Conservation (phyloP, 2,888 invertebrate genomes). For the Trypoxylon attenuatum region DNA sequence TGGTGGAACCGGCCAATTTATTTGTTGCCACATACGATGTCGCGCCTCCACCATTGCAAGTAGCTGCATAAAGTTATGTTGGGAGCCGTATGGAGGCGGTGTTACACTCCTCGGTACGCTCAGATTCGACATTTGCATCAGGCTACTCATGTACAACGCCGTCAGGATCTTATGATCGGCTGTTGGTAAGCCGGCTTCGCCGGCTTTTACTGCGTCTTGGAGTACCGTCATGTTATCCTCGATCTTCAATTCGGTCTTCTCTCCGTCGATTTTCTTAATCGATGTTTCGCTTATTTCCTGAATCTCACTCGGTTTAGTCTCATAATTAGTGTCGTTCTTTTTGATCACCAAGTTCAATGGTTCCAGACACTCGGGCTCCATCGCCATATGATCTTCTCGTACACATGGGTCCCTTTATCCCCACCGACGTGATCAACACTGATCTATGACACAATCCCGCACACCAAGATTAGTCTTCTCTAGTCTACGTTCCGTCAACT, state of each 20-base stretch:
- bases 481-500: neutral
- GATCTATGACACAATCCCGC: conserved; percentile 40
- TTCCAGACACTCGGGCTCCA: conserved; percentile 73
- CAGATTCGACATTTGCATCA: conserved; percentile 71
- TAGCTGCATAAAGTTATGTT: conserved; percentile 69
- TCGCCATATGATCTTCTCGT: conserved; percentile 58
- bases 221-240: conserved; percentile 67
- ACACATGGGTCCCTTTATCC: conserved; percentile 38
- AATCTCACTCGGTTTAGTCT: conserved; percentile 44
- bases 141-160: conserved; percentile 73
- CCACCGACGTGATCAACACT: conserved; percentile 35
- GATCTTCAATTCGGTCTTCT: conserved; percentile 49
- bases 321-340: conserved; percentile 68
- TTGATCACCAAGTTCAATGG: conserved; percentile 78
- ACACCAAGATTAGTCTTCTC: neutral
- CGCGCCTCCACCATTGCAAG: conserved; percentile 69
- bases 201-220: conserved; percentile 65
- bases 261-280: conserved; percentile 59
- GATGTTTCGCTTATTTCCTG: conserved; percentile 35
- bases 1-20: conserved; percentile 67
- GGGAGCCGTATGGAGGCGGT: conserved; percentile 55
- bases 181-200: conserved; percentile 59
- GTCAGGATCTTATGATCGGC: conserved; percentile 73
- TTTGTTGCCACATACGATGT: conserved; percentile 71
- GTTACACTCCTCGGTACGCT: conserved; percentile 55